Evolutionary conservation across 2,888 invertebrate genomes (phyloP).

Genomic region (Axea sp.): DNA sequence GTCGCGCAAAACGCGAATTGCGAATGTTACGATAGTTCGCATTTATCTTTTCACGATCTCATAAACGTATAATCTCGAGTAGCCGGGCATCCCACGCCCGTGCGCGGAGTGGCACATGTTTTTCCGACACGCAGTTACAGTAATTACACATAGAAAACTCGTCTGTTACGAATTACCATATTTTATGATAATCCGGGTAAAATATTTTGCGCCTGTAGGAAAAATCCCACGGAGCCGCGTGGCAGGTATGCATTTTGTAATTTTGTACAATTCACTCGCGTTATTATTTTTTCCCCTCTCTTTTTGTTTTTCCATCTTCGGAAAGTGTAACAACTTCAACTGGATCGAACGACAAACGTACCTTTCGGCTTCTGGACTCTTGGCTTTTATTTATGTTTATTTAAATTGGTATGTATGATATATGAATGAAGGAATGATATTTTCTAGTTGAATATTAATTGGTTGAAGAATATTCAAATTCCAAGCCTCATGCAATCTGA

Average conservation of each 20-base stretch:
- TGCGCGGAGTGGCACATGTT: slow-evolving; percentile 22
- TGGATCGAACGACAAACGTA: too few relatives aligned
- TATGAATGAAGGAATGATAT: too few relatives aligned
- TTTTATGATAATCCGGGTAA: slow-evolving; percentile 41
- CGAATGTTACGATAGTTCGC: slow-evolving; percentile 22
- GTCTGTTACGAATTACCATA: slow-evolving; percentile 47
- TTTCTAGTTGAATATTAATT: too few relatives aligned
- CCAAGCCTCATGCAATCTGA: too few relatives aligned
- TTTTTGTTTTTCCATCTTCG: background rate
- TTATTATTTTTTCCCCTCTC: background rate
- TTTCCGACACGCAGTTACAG: slow-evolving; percentile 40
- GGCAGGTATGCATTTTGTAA: slow-evolving; percentile 52
- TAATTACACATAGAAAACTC: slow-evolving; percentile 50
- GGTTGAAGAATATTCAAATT: too few relatives aligned
- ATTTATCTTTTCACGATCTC: slow-evolving; percentile 43
- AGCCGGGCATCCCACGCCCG: slow-evolving; percentile 25
- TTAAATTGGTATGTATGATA: too few relatives aligned
- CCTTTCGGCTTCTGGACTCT: too few relatives aligned
- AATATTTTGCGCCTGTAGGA: slow-evolving; percentile 43
- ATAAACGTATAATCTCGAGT: slow-evolving; percentile 42
- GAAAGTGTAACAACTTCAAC: slow-evolving; percentile 2
- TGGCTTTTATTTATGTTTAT: too few relatives aligned
- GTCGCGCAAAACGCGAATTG: slow-evolving; percentile 3
- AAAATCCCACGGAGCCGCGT: slow-evolving; percentile 36
- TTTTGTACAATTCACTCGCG: slow-evolving; percentile 22